Percentiles rank a stretch among this genome's conserved stretches.
phyloP scores from a whole-genome alignment of 2,888 invertebrate species.

The Metacarcinus magister region DNA sequence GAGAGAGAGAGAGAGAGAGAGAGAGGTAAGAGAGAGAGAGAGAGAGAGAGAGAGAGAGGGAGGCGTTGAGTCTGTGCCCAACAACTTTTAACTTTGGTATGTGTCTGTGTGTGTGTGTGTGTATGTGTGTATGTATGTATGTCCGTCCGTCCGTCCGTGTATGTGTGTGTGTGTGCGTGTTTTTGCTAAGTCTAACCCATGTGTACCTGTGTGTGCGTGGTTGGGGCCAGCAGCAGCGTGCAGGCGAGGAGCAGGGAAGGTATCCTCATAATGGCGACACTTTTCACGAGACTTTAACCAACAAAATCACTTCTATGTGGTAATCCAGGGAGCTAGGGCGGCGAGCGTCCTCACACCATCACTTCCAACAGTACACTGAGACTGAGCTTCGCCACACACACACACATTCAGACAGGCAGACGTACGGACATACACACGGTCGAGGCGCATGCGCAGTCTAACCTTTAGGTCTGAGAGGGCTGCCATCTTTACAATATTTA shows the following conservation, averaged over 20 bases:
- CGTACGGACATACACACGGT: too few species aligned
- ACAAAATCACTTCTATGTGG: background rate
- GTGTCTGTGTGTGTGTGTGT: background rate
- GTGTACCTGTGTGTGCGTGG: background rate
- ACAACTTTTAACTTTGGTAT: slow-evolving; percentile 31
- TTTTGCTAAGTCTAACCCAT: too few species aligned
- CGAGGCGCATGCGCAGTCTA: background rate
- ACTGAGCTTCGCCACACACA: background rate
- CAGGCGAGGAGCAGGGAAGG: background rate
- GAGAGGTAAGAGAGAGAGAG: background rate
- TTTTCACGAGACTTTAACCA: background rate
- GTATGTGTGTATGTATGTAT: too few species aligned
- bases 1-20: background rate
- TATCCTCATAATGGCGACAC: background rate
- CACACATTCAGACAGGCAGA: too few species aligned
- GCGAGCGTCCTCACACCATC: slow-evolving; percentile 65
- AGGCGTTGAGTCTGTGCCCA: background rate
- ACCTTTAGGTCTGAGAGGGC: background rate
- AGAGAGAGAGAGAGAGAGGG: background rate
- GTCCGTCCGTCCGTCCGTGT: too few species aligned
- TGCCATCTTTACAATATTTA: background rate
- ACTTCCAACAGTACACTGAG: background rate
- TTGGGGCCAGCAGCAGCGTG: background rate
- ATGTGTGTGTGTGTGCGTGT: too few species aligned
- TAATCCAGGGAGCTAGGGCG: slow-evolving; percentile 49